These are phyloP conservation scores for Tangara arthus DNA, from an alignment of 2,797 vertebrate genomes.

Conservation along the genomic window DNA sequence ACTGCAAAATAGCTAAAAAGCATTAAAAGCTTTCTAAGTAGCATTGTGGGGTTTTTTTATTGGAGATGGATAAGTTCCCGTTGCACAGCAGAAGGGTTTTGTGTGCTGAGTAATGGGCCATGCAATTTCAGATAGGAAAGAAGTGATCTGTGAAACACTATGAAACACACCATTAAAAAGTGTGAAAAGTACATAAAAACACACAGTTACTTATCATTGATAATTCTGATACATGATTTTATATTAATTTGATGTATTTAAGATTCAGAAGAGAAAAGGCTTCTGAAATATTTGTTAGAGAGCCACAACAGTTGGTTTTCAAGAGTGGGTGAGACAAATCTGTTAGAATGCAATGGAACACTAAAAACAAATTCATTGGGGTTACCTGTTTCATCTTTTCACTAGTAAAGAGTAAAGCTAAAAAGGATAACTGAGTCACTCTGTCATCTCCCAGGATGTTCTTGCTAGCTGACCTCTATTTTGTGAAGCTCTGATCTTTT, in stretches of 20 bases:
- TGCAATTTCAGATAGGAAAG: neutral
- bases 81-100: neutral
- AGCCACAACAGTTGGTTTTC: neutral
- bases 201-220: neutral
- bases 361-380: neutral
- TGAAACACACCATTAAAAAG: neutral
- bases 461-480: neutral
- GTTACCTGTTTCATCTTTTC: neutral
- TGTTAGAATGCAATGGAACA: neutral
- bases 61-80: neutral
- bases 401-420: neutral
- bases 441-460: neutral
- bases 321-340: neutral
- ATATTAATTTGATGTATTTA: neutral
- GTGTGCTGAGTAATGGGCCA: neutral
- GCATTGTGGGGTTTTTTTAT: neutral
- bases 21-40: neutral
- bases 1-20: neutral
- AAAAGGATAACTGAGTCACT: neutral
- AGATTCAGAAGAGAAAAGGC: neutral
- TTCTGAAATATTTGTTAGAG: neutral
- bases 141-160: neutral
- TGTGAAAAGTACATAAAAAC: neutral
- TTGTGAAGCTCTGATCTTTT: neutral
- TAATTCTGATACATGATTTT: neutral